Base-by-base conservation (phyloP, 2,113 vertebrate species). In the Phylloscopus whistleri region DNA sequence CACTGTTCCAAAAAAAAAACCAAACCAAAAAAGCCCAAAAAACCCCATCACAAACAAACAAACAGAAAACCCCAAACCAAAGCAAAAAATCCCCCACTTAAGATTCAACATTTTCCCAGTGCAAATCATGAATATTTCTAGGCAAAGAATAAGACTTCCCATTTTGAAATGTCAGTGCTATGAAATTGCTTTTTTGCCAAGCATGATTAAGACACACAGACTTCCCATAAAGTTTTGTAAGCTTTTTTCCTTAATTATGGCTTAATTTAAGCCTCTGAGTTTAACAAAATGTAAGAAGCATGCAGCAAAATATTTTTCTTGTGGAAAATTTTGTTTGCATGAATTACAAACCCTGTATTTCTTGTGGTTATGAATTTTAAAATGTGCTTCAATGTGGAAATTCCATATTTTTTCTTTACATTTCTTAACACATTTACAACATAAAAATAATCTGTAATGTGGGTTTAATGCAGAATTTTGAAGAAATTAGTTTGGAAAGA, bases 201-300 rank as follows among this genome's bases (percentile, higher is more conserved):
- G 59, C 53, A 0, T 53, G 39, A 89, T 87, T 87, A 84, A 90
- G 67, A 66, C 85, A 80, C 51, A 62, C 10, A 24, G 59, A 78
- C 53, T 92, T 97, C 56, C 90, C 96, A 66, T 79, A 90, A 88
- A 44, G 43, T 93, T 96, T 77, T 94, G 82, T 83, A 91, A 95
- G 92, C n/a, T 76, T 84, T 91, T 89, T 90, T 81, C 58, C 48
- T 82, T 96, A 90, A 94, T 96, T 95, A 87, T 74, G 72, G 52
- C 35, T 52, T 80, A 81, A 73, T 95, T 80, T 94, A 93, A 56
- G 48, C 52, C 46, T 79, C 76, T 23, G 13, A 78, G 43, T 94
- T 89, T 63, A 92, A 87, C 70, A 95, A 94, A 96, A 93, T 0
- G 4, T 59, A 75, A 67, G 28, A 93, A 89, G 48, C 60, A 91